Evolutionary conservation across 2,113 vertebrate genomes (phyloP).

Genomic region (Xyliphius kryptos): DNA sequence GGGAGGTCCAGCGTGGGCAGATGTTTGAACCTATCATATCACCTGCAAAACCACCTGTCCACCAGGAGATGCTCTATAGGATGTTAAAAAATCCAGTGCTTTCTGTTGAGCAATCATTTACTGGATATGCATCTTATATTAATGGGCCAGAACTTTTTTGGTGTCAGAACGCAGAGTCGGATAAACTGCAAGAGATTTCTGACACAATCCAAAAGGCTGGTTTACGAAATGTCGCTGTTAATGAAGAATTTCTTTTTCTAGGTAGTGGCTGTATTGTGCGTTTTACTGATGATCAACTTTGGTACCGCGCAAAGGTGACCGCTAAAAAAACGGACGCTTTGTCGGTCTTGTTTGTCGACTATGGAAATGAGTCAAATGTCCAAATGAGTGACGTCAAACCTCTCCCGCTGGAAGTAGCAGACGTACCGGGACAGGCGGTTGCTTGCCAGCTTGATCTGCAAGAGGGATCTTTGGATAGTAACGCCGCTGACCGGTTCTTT

Average conservation of each 20-base stretch:
- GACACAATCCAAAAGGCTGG: conserved; percentile 56
- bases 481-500: conserved; percentile 66
- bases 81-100: conserved; percentile 53
- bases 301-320: conserved; percentile 75
- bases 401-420: conserved; percentile 62
- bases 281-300: conserved; percentile 67
- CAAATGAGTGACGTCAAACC: conserved; percentile 54
- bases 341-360: conserved; percentile 76
- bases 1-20: conserved; percentile 72
- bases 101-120: conserved; percentile 60
- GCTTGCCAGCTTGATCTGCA: conserved; percentile 69
- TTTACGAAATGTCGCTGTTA: conserved; percentile 8
- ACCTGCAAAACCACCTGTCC: too few relatives aligned
- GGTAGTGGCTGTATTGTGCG: conserved; percentile 73
- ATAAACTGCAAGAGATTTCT: conserved; percentile 64
- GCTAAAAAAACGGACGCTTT: conserved; percentile 46
- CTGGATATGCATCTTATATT: conserved; percentile 62
- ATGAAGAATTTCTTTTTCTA: conserved; percentile 38
- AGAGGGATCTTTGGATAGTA: conserved; percentile 65
- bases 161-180: conserved; percentile 66
- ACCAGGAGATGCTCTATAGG: too few relatives aligned
- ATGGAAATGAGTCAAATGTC: conserved; percentile 71
- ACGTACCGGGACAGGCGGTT: conserved; percentile 74
- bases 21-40: too few relatives aligned
- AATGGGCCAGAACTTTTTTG: conserved; percentile 76